Conservation (phyloP, 2,113 vertebrate species). For the Neomonachus schauinslandi region DNA sequence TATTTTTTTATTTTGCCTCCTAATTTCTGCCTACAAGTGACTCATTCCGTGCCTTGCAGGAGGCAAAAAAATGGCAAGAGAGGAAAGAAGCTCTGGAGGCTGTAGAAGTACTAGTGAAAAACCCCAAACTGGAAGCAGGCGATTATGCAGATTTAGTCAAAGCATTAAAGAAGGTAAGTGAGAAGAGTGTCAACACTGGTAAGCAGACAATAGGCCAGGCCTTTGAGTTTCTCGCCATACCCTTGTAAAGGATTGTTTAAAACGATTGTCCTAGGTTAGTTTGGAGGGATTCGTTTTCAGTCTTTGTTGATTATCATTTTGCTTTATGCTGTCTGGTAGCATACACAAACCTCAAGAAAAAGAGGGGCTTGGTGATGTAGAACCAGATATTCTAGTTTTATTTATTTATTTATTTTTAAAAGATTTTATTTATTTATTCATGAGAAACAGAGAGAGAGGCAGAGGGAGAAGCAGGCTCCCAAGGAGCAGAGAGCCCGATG, state of each 20-base stretch:
- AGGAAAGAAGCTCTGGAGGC: conserved; percentile 97
- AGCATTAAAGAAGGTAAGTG: conserved; percentile 95
- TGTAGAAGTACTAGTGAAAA: conserved; percentile 93
- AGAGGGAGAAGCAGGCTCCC: too few species aligned
- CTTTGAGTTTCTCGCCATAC: neutral
- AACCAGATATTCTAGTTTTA: conserved; percentile 16
- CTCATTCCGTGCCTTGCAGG: conserved; percentile 86
- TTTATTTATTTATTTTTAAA: too few species aligned
- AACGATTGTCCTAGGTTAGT: neutral
- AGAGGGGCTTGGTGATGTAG: neutral
- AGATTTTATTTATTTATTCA: too few species aligned
- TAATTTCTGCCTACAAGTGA: conserved; percentile 30
- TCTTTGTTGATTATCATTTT: conserved; percentile 33
- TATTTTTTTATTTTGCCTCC: neutral
- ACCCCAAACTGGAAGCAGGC: conserved; percentile 95
- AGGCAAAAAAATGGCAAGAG: conserved; percentile 99
- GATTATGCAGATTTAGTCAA: conserved; percentile 97
- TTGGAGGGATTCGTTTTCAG: neutral
- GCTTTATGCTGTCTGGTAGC: neutral
- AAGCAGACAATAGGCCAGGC: neutral
- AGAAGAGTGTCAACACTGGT: neutral
- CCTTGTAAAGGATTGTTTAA: conserved; percentile 28
- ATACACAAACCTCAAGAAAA: neutral
- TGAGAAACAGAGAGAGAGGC: too few species aligned
- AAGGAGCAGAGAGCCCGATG: too few species aligned